These are phyloP conservation scores for Zosterops lateralis DNA, from an alignment of 2,113 vertebrate species.

Conservation along the genomic window DNA sequence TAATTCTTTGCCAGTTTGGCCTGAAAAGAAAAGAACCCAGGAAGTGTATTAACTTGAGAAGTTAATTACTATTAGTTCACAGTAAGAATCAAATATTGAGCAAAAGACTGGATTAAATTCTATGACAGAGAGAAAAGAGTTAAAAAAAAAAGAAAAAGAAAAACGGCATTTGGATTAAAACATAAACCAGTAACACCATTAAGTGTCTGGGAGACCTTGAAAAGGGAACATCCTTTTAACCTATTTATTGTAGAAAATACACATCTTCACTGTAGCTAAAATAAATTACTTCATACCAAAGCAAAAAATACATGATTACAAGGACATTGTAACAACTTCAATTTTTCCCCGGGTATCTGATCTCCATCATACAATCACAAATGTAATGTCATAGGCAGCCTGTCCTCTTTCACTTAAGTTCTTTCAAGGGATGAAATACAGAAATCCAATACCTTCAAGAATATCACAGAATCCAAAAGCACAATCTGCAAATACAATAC, in stretches of 20 bases:
- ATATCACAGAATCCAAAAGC: neutral
- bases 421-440: neutral
- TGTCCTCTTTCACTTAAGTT: neutral
- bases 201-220: neutral
- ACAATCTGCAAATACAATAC: neutral
- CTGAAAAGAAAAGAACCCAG: conserved; percentile 57
- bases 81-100: neutral
- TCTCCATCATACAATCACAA: neutral
- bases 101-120: neutral
- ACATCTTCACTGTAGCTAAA: neutral
- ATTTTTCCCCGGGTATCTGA: neutral
- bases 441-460: neutral
- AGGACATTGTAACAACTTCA: neutral
- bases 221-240: neutral
- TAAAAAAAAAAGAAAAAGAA: neutral
- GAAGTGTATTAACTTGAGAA: neutral
- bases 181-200: neutral
- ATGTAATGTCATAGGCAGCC: neutral
- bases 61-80: neutral
- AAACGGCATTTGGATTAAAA: neutral
- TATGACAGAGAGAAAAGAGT: neutral
- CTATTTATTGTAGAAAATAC: neutral
- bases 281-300: neutral
- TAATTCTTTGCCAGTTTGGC: conserved; percentile 98
- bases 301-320: neutral